phyloP scores from a whole-genome alignment of 2,113 vertebrate species.

The Meleagris gallopavo region DNA sequence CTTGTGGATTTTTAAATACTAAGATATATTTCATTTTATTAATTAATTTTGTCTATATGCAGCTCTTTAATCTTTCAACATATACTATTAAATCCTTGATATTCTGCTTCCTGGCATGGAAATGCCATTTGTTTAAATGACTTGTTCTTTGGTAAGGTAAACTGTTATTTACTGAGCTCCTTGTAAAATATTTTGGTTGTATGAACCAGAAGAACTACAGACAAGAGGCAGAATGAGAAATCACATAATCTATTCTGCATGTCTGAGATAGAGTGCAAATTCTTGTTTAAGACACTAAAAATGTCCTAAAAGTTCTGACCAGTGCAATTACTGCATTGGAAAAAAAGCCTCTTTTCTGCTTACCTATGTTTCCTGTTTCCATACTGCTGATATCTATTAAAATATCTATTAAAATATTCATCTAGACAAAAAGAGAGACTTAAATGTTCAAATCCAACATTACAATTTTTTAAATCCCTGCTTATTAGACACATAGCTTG shows the following conservation, averaged over 20 bases:
- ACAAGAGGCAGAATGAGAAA: neutral
- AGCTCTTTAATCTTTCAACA: neutral
- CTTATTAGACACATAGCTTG: neutral
- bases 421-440: neutral
- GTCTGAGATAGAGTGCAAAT: neutral
- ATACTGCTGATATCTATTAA: neutral
- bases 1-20: neutral
- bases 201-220: neutral
- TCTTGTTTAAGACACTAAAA: neutral
- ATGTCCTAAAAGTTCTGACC: accelerated
- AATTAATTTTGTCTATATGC: neutral
- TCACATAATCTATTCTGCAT: neutral
- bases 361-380: neutral
- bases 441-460: neutral
- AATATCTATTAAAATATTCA: neutral
- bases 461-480: neutral
- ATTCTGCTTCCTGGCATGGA: neutral
- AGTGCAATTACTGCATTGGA: neutral
- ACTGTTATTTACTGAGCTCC: neutral
- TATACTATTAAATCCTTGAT: neutral
- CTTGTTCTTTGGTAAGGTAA: neutral
- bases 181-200: neutral
- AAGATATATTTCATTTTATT: neutral
- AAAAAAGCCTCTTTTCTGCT: neutral
- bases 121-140: neutral